Base-by-base conservation (phyloP, 2,888 invertebrate species). In the Parnassius glacialis region DNA sequence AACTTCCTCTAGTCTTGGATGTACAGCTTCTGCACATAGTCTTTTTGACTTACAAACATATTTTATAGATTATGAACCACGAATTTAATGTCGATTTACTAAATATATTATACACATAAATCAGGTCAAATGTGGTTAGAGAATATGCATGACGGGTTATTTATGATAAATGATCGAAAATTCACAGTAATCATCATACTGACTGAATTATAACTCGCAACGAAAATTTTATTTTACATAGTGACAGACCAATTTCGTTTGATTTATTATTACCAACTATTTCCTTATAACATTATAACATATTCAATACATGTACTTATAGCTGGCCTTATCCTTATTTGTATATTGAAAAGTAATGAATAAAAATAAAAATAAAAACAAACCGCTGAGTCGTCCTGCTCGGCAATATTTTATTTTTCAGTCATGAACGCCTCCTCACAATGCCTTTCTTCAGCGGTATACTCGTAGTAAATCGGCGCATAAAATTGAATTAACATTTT, bases 161-260 rank as follows among this genome's bases (percentile, higher is more conserved):
- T 60, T 62, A 58, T 62, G 62, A 62, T 62, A 50, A 62, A 62
- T 58, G 57, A 58, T 53, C 44, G 48, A 50, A 53, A 53, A 47
- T 57, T 58, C 54, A 57, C 62, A 53, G 48, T 58, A 57, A 62
- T 62, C 54, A 62, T 57, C 56, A 52, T 54, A 13, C 43, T n/a
- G 61, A 10, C 52, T 48, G 13, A 48, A 57, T 57, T 62, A 47
- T 57, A 48, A 44, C 48, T 41, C 50, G 50, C 50, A 57, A 57
- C 44, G 43, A 53, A 62, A 62, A 53, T 62, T 62, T 57, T 45
- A 60, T 60, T 62, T 57, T 42, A 44, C 50, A 25, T 71, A 75
- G 72, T 74, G 78, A 78, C 79, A 80, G 73, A 68, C 72, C 79
- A 78, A 79, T 80, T 78, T 74, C 65, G 64, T 63, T 69, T 79